Conservation (phyloP, 2,888 invertebrate species). For the Clepsis dumicolana region DNA sequence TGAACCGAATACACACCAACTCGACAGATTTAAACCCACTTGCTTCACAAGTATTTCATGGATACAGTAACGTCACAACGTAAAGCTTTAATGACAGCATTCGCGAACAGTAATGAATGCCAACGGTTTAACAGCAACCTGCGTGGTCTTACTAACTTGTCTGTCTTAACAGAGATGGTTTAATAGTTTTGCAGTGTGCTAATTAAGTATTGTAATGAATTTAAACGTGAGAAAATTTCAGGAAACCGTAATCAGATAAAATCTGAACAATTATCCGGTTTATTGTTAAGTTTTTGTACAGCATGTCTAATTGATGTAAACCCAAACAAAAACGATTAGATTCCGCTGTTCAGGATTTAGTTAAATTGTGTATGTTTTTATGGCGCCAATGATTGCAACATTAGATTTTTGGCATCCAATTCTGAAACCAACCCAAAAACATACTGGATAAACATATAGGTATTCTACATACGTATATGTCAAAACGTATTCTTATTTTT, state of each 20-base stretch:
- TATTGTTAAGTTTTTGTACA: constrained; percentile 21
- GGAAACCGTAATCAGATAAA: constrained; percentile 3
- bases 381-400: neutral
- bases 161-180: neutral
- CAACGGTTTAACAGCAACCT: neutral
- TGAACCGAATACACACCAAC: neutral
- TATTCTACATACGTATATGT: no score
- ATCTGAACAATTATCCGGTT: neutral
- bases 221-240: constrained; percentile 24
- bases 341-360: neutral
- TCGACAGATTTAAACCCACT: neutral
- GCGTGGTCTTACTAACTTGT: neutral
- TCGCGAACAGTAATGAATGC: neutral
- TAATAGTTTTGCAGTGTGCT: constrained; percentile 3
- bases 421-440: no score
- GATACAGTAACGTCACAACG: neutral
- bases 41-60: neutral
- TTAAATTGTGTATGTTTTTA: neutral
- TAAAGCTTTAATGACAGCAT: neutral
- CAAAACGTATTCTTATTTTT: neutral
- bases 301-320: neutral
- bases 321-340: neutral
- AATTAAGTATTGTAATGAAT: neutral
- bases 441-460: no score
- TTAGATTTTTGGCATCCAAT: neutral